These are phyloP conservation scores for Blastobasis lacticolella DNA, from an alignment of 2,888 invertebrate species.

Conservation along the genomic window DNA sequence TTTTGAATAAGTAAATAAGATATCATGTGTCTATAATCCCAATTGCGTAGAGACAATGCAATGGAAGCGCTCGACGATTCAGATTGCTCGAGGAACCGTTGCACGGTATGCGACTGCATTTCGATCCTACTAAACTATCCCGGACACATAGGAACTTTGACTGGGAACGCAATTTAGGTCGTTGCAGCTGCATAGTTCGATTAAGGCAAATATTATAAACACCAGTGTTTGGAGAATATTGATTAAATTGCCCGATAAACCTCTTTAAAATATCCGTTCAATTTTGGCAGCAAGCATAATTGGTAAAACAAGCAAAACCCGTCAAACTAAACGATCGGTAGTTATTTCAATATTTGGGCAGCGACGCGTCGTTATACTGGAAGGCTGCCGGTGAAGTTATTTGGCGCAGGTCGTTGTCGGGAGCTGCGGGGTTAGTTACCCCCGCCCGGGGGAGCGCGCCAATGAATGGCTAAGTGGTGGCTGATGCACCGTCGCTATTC, in stretches of 20 bases:
- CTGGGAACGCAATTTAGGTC: no score
- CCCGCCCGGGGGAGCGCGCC: slow-evolving; percentile 35
- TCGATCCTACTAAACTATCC: no score
- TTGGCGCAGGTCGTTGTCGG: neutral
- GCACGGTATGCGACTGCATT: no score
- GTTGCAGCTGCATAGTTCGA: no score
- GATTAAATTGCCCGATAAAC: neutral
- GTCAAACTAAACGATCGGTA: neutral
- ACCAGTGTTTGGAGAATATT: no score
- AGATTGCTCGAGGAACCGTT: no score
- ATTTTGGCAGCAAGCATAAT: neutral
- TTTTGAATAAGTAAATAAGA: no score
- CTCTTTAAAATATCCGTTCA: neutral
- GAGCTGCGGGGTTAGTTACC: slow-evolving; percentile 47
- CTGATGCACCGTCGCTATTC: slow-evolving; percentile 41
- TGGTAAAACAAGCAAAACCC: neutral
- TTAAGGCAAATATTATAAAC: no score
- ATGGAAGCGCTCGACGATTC: no score
- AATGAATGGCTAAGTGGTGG: slow-evolving; percentile 58
- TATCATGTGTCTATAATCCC: no score
- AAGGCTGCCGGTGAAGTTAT: neutral
- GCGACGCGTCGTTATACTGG: neutral
- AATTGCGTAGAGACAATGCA: no score
- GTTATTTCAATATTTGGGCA: neutral
- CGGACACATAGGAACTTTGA: no score